Evolutionary conservation across 2,888 invertebrate species (phyloP), one percentile per base, ranked within the genome.

Genomic region (Sepiola atlantica): DNA sequence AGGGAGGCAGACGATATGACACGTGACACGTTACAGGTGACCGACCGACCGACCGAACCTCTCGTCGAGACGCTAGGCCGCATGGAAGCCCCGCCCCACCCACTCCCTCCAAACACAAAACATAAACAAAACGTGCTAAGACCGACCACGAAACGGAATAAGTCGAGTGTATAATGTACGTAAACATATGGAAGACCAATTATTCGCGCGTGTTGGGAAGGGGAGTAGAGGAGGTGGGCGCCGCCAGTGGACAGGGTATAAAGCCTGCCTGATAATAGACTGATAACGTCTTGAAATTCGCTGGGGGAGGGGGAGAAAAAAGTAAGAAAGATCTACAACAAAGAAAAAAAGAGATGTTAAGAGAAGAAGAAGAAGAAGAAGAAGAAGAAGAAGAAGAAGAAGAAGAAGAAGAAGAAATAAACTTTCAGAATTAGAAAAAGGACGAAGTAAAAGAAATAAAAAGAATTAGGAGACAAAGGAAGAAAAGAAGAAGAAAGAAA

Each of bases 191-290:
- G 77, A 77, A n/a, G 16, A 12, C 77, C 77, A 77, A 77, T 77
- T 77, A 77, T 77, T 77, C 77, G 77, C 77, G 77, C 77, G 77
- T 77, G 77, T 77, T 77, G 77, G n/a, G 77, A 32, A 77, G n/a
- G n/a, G 77, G 12, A 1, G 77, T 16, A n/a, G 77, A n/a, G 1
- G 77, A 24, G 21, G 21, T 2, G 21, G 14, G 77, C 16, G n/a
- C 1, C 4, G 77, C n/a, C 77, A n/a, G 77, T 77, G 77, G 77
- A 77, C 77, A 32, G n/a, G 77, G 77, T 77, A 45, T 45, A 77
- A 77, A 77, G 77, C 77, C 77, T 77, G 77, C n/a, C 77, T 77
- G 77, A 77, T 77, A 77, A 77, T 77, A 77, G 77, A 77, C 77
- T 77, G 77, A 77, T 77, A 77, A 16, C 16, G n/a, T 77, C n/a